phyloP scores from a whole-genome alignment of 2,113 vertebrate genomes.

The Alethe castanea region DNA sequence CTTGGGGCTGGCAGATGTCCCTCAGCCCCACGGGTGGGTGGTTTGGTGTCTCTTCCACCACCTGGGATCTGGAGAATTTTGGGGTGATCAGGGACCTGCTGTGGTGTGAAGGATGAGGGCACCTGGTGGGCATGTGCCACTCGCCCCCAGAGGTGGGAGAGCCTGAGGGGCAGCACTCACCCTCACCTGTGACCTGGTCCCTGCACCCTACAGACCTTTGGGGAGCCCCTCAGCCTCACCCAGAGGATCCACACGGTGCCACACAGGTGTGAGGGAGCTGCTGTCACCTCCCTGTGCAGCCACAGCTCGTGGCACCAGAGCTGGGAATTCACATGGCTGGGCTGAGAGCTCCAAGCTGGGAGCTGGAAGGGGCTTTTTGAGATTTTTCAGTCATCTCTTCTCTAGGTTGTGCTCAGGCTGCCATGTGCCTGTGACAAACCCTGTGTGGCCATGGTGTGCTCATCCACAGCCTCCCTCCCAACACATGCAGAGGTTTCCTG shows the following conservation, averaged over 20 bases:
- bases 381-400: neutral
- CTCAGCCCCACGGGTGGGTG: fast-evolving
- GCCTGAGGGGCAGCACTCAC: neutral
- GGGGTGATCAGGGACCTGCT: neutral
- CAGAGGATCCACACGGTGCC: fast-evolving
- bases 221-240: fast-evolving
- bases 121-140: fast-evolving
- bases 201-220: neutral
- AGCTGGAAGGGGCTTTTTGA: neutral
- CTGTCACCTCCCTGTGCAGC: neutral
- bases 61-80: neutral
- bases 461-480: neutral
- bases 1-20: fast-evolving
- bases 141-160: neutral
- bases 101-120: neutral
- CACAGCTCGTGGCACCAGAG: neutral
- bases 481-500: fast-evolving
- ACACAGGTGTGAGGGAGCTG: neutral
- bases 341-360: neutral
- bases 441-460: fast-evolving
- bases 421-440: fast-evolving
- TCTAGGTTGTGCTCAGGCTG: neutral
- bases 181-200: neutral
- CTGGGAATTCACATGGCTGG: fast-evolving
- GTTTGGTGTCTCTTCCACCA: neutral